Evolutionary conservation across 2,113 vertebrate genomes (phyloP), one percentile per base, ranked within the genome.

Genomic region (Cathartes aura): DNA sequence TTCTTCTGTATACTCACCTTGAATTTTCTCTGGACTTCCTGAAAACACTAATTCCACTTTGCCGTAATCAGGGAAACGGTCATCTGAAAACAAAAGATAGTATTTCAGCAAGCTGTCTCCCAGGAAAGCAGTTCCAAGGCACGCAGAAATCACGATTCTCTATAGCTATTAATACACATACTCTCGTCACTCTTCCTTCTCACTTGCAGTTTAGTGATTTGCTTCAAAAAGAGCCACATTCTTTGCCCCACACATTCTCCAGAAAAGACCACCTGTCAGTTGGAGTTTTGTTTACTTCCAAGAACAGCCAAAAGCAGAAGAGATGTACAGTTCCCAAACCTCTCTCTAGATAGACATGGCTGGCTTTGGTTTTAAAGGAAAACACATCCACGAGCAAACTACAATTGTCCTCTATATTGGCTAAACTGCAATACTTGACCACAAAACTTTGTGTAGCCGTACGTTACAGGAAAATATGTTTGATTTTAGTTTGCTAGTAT

Each of bases 41-140:
- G 99, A 99, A 98, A 99, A 99, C 59, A 99, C 97, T 68, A 99
- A 95, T 93, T 99, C 99, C 82, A 99, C 98, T 98, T 99, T 99
- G 34, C 99, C 98, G 1, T 98, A 98, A 94, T 99, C 99, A 78
- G 99, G 99, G 96, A 99, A 99, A 97, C 99, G 98, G 86, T 98
- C 98, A 98, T 99, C 99, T 99, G 97, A 87, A 98, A 98, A 93
- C 26, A 87, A 86, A 98, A 71, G 88, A 97, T 0, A 71, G 32
- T 34, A 83, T 67, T 86, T 96, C 40, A 95, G 18, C 55, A 95
- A 63, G 20, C 30, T 84, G 1, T 47, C 34, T 88, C 30, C 27
- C 40, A 62, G 32, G 14, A 58, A 6, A 71, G 34, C 23, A 86
- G 18, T 66, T 81, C 45, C 47, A 93, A 45, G 34, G 15, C 30